Base-by-base conservation (phyloP, 2,797 vertebrate species). In the Potorous gilbertii region DNA sequence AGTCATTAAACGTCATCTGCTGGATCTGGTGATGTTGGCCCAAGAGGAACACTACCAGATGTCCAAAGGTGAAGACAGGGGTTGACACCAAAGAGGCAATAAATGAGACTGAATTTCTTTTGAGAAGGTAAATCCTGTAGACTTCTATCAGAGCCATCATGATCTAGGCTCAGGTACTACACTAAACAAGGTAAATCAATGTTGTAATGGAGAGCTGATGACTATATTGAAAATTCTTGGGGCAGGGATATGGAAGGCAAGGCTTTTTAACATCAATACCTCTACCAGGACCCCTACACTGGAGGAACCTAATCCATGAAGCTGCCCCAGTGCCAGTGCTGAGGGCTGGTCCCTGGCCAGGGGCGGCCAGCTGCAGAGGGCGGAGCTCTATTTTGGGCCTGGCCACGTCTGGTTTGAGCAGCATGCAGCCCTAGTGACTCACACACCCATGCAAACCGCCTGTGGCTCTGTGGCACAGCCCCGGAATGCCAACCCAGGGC, bases 341-440 rank as follows among this genome's bases (percentile, higher is more conserved):
- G 74, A 91, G 91, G 95, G 92, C 92, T 98, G 56, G 28, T 52
- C 98, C 97, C 97, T 95, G 94, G 96, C 96, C 98, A 92, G 0
- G 14, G 46, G 96, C 96, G 95, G 97, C 98, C 97, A 97, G 97
- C 96, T 98, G 96, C 95, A 95, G 97, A 97, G 94, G 98, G 97
- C 97, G 98, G 98, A 97, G 98, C 98, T 98, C 98, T 98, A 98
- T 98, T 98, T 98, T 0, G 52, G 93, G 92, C 46, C 91, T 2
- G 13, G 98, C 98, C 95, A 92, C 96, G 94, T 97, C 98, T 98
- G 98, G 98, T 98, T 98, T 98, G 97, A 98, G 98, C 98, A 98
- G 97, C 96, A 34, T 97, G 97, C 97, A 98, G 97, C 96, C 98
- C 96, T 97, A 96, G 97, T 98, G 98, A 99, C 97, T 98, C 98